Conservation (phyloP, 1,140 invertebrate genomes). For the Drosophila arizonae region DNA sequence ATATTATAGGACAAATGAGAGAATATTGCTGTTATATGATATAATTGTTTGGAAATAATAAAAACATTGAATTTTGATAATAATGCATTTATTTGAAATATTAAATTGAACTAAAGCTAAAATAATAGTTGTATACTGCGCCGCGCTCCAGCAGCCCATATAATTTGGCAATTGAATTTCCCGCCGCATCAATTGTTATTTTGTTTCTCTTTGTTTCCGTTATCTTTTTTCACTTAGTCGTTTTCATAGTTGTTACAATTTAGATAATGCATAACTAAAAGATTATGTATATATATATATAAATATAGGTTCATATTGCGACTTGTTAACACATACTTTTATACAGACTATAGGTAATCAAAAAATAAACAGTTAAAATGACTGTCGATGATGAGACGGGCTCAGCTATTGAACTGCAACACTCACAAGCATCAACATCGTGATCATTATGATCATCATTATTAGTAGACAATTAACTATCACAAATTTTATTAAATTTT, state of each 20-base stretch:
- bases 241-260: conserved; percentile 33
- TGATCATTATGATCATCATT: conserved; percentile 18
- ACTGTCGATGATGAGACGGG: not conserved
- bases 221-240: conserved; percentile 40
- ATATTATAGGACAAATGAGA: too few relatives aligned
- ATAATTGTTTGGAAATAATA: not conserved
- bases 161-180: conserved; percentile 27
- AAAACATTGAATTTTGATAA: conserved; percentile 9
- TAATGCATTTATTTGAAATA: conserved; percentile 44
- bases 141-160: conserved; percentile 24
- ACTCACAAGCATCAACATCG: conserved; percentile 9
- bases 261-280: conserved; percentile 42
- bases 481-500: conserved; percentile 38
- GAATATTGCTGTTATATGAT: not conserved
- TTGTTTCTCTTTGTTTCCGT: too few relatives aligned
- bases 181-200: conserved; percentile 12
- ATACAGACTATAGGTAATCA: not conserved
- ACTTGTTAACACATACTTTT: conserved; percentile 32
- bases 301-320: conserved; percentile 27
- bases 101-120: conserved; percentile 42
- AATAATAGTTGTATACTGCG: conserved; percentile 38
- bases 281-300: conserved; percentile 13
- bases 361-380: not conserved
- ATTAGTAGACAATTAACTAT: conserved; percentile 41
- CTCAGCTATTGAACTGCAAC: conserved; percentile 6